Conservation (phyloP, 2,113 vertebrate species). For the Larimichthys crocea region DNA sequence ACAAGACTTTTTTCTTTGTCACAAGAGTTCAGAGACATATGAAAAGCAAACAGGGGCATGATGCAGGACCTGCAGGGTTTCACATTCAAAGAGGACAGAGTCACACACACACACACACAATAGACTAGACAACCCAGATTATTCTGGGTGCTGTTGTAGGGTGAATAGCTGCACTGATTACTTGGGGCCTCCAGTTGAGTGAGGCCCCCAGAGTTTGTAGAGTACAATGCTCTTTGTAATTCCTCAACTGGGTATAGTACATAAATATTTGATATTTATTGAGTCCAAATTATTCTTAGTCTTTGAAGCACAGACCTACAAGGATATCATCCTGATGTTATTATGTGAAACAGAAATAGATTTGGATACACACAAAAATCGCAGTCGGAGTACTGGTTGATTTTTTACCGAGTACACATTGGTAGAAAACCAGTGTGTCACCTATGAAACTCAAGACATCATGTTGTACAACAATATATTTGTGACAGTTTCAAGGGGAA, state of each 20-base stretch:
- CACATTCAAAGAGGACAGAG: conserved; percentile 13
- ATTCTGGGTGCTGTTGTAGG: conserved; percentile 41
- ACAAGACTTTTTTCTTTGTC: not conserved
- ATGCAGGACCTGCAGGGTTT: conserved; percentile 27
- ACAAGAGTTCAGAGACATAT: not conserved
- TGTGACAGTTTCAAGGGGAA: conserved; percentile 4
- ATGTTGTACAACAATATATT: not conserved
- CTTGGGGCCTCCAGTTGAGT: conserved; percentile 38
- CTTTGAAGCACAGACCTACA: conserved; percentile 14
- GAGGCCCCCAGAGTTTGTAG: conserved; percentile 36
- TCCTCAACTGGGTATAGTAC: conserved; percentile 28
- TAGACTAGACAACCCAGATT: conserved; percentile 46
- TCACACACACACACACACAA: conserved; percentile 33
- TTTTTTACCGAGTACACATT: not conserved
- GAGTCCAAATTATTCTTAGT: conserved; percentile 3
- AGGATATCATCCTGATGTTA: not conserved
- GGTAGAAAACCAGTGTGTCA: not conserved
- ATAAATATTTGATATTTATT: conserved; percentile 32
- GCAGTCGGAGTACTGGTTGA: not conserved
- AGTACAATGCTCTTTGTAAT: conserved; percentile 56
- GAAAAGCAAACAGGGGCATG: not conserved
- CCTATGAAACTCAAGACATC: not conserved
- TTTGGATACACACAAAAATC: not conserved
- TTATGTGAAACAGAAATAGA: not conserved
- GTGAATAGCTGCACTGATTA: conserved; percentile 49